These are phyloP conservation scores for Gadus chalcogrammus DNA, from an alignment of 2,113 vertebrate species.

Conservation along the genomic window DNA sequence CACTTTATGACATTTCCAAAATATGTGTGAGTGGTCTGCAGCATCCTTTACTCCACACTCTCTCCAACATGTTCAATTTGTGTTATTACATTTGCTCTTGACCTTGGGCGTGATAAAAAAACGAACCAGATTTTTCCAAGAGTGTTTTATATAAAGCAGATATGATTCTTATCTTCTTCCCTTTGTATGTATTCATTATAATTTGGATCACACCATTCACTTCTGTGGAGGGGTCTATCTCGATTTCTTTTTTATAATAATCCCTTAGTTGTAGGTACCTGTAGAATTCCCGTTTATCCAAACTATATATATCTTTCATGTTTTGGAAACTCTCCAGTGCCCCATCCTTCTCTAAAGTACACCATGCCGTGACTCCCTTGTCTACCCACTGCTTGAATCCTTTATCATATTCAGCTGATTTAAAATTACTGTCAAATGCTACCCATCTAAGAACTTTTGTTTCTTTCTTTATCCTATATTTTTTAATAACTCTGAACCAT, in stretches of 20 bases:
- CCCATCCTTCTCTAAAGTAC: neutral
- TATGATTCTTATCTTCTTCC: neutral
- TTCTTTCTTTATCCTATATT: neutral
- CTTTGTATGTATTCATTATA: neutral
- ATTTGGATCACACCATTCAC: neutral
- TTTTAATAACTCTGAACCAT: neutral
- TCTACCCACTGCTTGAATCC: neutral
- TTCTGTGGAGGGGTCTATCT: neutral
- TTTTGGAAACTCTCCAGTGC: constrained; percentile 1
- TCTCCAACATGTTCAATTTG: neutral
- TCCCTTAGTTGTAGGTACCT: neutral
- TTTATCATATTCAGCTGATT: neutral
- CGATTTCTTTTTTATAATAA: neutral
- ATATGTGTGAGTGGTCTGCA: neutral
- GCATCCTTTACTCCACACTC: neutral
- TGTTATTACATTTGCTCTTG: neutral
- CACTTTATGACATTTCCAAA: neutral
- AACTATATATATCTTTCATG: neutral
- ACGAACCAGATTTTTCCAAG: neutral
- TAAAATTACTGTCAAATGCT: constrained; percentile 1
- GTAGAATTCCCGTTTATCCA: neutral
- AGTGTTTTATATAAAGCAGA: neutral
- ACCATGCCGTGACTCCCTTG: constrained; percentile 1
- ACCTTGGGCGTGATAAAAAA: neutral
- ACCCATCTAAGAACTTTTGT: neutral